phyloP scores from a whole-genome alignment of 2,888 invertebrate genomes.

The Diaprepes abbreviatus region DNA sequence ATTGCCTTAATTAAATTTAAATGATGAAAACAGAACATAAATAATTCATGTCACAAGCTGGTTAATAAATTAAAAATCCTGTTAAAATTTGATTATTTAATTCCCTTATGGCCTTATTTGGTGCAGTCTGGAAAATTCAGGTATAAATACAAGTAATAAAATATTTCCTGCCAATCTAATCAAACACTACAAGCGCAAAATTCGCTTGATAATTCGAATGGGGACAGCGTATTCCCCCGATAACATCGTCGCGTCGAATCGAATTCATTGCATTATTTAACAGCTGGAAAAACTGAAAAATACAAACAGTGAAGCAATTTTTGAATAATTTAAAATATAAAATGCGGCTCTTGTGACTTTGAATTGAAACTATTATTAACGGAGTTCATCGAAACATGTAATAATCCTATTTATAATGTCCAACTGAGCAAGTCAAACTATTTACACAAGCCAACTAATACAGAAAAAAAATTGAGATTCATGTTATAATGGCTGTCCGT shows the following conservation, averaged over 20 bases:
- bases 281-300: conserved; percentile 39
- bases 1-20: no score
- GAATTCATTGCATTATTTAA: conserved; percentile 48
- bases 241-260: conserved; percentile 33
- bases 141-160: conserved; percentile 26
- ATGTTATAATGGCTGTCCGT: no score
- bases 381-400: no score
- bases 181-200: conserved; percentile 42
- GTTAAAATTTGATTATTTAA: not conserved
- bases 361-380: no score
- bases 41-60: no score
- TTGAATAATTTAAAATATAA: conserved; percentile 8
- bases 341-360: no score
- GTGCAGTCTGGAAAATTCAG: not conserved
- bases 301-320: conserved; percentile 20
- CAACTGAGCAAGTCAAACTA: no score
- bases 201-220: conserved; percentile 43
- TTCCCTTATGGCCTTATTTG: not conserved
- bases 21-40: no score
- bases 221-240: conserved; percentile 45
- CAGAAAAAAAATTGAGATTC: no score
- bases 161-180: conserved; percentile 31
- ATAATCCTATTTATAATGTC: no score
- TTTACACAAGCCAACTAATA: no score
- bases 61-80: conserved; percentile 1